Evolutionary conservation across 2,888 invertebrate genomes (phyloP), one percentile per base, ranked within the genome.

Genomic region (Meiosimyza platycephala): DNA sequence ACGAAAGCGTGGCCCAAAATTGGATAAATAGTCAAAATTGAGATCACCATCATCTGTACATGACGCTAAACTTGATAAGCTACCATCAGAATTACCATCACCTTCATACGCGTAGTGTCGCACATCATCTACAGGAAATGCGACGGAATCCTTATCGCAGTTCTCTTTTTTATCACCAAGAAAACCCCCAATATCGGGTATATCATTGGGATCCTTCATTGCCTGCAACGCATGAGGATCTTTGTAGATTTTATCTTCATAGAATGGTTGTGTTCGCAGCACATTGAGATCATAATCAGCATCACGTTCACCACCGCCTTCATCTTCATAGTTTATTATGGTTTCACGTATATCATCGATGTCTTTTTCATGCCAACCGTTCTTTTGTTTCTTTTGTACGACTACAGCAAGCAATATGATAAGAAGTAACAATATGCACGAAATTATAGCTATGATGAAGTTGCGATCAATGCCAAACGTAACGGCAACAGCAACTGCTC

Each of bases 61-160:
- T 80, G 96, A 96, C 77, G 96, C 96, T 79, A 97, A 89, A 60
- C 96, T 96, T 68, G 97, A 98, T 28, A 98, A 90, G 12, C 97
- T 97, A 78, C 97, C 97, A 78, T 95, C 95, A 16, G 93, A 93
- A 85, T 97, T 97, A 79, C 97, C 97, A 85, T 96, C 96, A 62
- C 98, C 98, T 88, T 99, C 99, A 85, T 98, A 99, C 72, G 97
- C 98, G 87, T 98, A 99, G 88, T 99, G 96, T 74, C 98, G 92
- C 22, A 99, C 95, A 88, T 98, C 98, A 87, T 99, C 99, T 84
- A 95, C 95, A 1, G 98, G 97, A 82, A 93, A 92, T 79, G 95
- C 95, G 81, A 95, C 94, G 1, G 95, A 95, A 87, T 99, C 98
- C 77, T 95, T 92, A 88, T 98, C 97, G 79, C 97, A 93, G 77